Base-by-base conservation (phyloP, 2,113 vertebrate genomes). In the Serinus canaria region DNA sequence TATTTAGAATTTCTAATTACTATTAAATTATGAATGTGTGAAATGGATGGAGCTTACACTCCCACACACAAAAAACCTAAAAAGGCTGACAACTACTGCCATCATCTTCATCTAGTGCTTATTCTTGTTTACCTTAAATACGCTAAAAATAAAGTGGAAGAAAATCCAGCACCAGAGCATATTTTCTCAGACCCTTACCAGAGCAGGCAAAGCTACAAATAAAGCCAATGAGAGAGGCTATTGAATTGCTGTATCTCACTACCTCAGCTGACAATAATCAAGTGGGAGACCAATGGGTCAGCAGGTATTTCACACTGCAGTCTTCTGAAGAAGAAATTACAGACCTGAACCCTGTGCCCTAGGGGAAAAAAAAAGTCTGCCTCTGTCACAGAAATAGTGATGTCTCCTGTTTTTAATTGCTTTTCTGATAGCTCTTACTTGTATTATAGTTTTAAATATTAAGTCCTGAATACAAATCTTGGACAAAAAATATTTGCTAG, bases 1-100 rank as follows among this genome's bases (percentile, higher is more conserved):
- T 79, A 91, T 87, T 87, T 91, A 73, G 81, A 66, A 95, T 89
- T 92, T 87, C 53, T 92, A 87, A 89, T 94, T 84, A 56, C 58
- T 89, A 0, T 94, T 94, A 74, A 93, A 89, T 93, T 77, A 77
- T 52, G 33, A 83, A 93, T 92, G 46, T 74, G 30, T 77, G 55
- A 83, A 77, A 70, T 47, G 18, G 50, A 70, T 83, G 55, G 43
- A 81, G 39, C 50, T 73, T 80, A 53, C 33, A 43, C 31, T 88
- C 37, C 62, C 0, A 0, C 17, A 41, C 41, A 64, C 47, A 72
- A 28, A 86, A n/a, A 21, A 55, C 74, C 39, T 77, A 30, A 73
- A 62, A 85, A 31, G 23, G 25, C 35, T 47, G 72, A 77, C 50
- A 78, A 6, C 22, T 47, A 31, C 19, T 83, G 47, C 56, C 33